Conservation (phyloP, 2,797 vertebrate genomes). For the Sebastes minor region DNA sequence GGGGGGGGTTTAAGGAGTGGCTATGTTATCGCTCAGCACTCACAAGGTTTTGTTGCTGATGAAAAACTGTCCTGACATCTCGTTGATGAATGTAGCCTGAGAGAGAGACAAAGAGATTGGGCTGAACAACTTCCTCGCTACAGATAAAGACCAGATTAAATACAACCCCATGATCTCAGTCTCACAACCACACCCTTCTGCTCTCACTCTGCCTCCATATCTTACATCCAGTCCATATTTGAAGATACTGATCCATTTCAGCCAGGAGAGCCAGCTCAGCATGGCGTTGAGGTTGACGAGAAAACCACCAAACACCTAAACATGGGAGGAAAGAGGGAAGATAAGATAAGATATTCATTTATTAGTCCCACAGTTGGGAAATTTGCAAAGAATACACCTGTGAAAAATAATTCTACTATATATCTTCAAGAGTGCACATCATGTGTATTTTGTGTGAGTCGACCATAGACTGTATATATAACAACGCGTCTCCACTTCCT, state of each 20-base stretch:
- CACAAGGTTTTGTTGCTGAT: constrained; percentile 61
- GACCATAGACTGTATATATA: no score
- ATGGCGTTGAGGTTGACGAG: constrained; percentile 86
- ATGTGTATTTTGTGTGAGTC: background rate
- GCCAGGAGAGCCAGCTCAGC: constrained; percentile 86
- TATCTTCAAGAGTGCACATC: background rate
- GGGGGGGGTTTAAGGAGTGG: background rate
- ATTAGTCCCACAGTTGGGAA: no score
- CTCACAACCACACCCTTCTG: background rate
- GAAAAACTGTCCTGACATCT: constrained; percentile 78
- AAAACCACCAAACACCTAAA: constrained; percentile 86
- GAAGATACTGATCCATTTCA: constrained; percentile 87
- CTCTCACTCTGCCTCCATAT: background rate
- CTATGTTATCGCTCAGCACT: constrained; percentile 36
- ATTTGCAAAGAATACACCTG: background rate
- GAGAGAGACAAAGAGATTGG: constrained; percentile 28
- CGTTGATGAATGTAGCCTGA: constrained; percentile 83
- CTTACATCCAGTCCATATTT: constrained; percentile 84
- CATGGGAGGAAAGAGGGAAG: background rate
- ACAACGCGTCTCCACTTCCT: no score
- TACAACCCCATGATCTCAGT: background rate
- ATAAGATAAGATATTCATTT: no score
- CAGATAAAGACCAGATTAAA: constrained; percentile 1
- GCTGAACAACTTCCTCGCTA: background rate
- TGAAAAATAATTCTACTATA: background rate